These are phyloP conservation scores for Archips xylosteana DNA, from an alignment of 2,888 invertebrate species.

Conservation along the genomic window DNA sequence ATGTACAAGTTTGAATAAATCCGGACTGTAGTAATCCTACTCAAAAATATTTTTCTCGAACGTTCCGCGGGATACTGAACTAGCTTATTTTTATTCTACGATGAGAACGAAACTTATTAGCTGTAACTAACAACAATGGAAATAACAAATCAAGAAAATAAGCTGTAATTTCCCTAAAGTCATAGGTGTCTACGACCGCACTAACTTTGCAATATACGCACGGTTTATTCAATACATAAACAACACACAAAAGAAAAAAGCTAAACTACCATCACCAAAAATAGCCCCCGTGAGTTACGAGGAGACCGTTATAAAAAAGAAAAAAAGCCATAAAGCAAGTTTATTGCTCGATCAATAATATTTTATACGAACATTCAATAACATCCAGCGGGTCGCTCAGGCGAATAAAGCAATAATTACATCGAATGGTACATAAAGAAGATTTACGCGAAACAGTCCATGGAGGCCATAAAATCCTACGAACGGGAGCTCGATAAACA, in stretches of 20 bases:
- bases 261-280: constrained; percentile 44
- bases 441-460: constrained; percentile 71
- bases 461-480: constrained; percentile 72
- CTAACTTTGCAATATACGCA: not conserved
- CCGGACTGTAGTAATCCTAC: too few relatives aligned
- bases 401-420: constrained; percentile 83
- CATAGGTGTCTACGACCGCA: not conserved
- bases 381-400: constrained; percentile 73
- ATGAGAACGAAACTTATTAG: too few relatives aligned
- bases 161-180: too few relatives aligned
- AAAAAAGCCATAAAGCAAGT: constrained; percentile 72
- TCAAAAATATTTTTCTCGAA: too few relatives aligned
- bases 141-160: too few relatives aligned
- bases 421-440: constrained; percentile 71
- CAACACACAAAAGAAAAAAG: constrained; percentile 1
- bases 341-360: constrained; percentile 81
- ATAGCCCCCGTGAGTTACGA: constrained; percentile 58
- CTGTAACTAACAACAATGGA: too few relatives aligned
- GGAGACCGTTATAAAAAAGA: constrained; percentile 60
- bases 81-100: too few relatives aligned
- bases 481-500: constrained; percentile 78
- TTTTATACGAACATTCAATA: constrained; percentile 82
- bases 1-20: too few relatives aligned
- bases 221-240: not conserved
- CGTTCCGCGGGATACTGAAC: too few relatives aligned